Evolutionary conservation across 2,113 vertebrate genomes (phyloP).

Genomic region (Lonchura striata): DNA sequence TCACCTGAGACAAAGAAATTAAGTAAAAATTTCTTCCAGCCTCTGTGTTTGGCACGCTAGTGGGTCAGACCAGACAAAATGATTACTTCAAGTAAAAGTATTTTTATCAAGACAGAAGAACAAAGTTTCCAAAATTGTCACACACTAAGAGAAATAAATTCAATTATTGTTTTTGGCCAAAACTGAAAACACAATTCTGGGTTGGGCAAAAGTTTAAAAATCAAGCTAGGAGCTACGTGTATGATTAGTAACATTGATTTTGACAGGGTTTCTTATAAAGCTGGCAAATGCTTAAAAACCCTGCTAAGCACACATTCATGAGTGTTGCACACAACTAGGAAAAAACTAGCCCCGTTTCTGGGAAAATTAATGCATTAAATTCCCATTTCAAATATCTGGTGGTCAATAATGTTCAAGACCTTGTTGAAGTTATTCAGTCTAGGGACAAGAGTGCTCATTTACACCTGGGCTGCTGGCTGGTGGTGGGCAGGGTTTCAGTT

Average conservation of each 20-base stretch:
- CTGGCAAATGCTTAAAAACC: background rate
- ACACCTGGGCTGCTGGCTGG: constrained; percentile 16
- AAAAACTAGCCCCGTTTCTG: background rate
- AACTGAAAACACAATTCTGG: background rate
- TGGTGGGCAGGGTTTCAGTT: constrained; percentile 13
- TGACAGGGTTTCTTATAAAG: background rate
- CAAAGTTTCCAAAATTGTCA: background rate
- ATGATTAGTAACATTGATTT: background rate
- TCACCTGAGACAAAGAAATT: background rate
- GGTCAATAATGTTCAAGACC: background rate
- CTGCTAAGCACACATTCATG: background rate
- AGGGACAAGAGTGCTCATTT: background rate
- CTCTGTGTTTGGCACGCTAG: background rate
- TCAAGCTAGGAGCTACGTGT: background rate
- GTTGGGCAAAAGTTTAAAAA: background rate
- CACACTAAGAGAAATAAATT: background rate
- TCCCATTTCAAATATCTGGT: background rate
- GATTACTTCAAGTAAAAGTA: background rate
- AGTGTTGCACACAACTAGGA: background rate
- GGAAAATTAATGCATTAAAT: background rate
- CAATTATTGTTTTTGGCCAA: background rate
- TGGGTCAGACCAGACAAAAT: background rate
- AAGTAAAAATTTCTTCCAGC: background rate
- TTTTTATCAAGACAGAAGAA: background rate
- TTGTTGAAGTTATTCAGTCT: background rate